These are phyloP conservation scores for Eurytoma californica DNA, from an alignment of 2,888 invertebrate genomes.

Conservation along the genomic window DNA sequence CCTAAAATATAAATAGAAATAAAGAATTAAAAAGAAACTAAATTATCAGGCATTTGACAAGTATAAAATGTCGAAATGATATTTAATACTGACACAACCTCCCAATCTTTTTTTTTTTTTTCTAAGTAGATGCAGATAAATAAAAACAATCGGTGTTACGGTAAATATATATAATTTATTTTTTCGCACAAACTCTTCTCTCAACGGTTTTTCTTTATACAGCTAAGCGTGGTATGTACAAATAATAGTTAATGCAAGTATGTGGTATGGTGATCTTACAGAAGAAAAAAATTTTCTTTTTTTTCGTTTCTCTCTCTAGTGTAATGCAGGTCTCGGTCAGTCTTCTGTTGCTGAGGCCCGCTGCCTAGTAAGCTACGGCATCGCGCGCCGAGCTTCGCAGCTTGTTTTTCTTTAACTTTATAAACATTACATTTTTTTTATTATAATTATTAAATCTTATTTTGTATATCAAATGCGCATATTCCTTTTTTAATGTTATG, in stretches of 20 bases:
- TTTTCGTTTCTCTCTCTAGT: constrained; percentile 60
- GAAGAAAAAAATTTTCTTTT: constrained; percentile 43
- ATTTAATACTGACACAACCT: no score
- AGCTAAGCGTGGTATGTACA: constrained; percentile 71
- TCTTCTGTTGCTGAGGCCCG: constrained; percentile 72
- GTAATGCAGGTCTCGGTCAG: constrained; percentile 75
- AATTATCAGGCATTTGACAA: no score
- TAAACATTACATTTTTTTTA: constrained; percentile 13
- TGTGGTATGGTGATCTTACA: constrained; percentile 67
- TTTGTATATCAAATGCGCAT: constrained; percentile 1
- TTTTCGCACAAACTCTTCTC: constrained; percentile 67
- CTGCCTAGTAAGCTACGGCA: constrained; percentile 43
- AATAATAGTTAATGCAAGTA: constrained; percentile 64
- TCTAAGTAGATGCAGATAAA: no score
- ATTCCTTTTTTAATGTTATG: constrained; percentile 4
- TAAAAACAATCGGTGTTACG: constrained; percentile 30
- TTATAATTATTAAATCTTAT: constrained; percentile 15
- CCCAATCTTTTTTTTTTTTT: no score
- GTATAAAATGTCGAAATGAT: no score
- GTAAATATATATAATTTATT: constrained; percentile 70
- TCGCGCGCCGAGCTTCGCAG: constrained; percentile 43
- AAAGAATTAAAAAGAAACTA: no score
- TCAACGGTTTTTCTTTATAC: constrained; percentile 56
- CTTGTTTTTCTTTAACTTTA: constrained; percentile 11
- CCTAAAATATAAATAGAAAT: no score